A percentile compares a stretch with the other conserved stretches of the same genome.
Evolutionary conservation across 2,888 invertebrate genomes (phyloP).

Genomic region (Dichetophora obliterata): DNA sequence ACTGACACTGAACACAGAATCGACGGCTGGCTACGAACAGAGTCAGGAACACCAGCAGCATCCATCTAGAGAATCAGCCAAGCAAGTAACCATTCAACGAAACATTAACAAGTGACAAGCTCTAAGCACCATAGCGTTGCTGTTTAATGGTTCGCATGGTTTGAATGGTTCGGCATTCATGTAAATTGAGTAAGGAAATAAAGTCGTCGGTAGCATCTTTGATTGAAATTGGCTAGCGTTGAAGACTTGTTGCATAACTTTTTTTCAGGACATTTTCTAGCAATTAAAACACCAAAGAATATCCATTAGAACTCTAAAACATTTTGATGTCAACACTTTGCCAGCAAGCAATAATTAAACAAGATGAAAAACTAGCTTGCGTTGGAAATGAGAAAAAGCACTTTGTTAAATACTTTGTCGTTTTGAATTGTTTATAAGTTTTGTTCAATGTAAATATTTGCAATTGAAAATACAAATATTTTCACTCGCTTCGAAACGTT

Average conservation of each 20-base stretch:
- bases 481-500: too few relatives aligned
- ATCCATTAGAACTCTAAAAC: background rate
- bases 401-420: too few relatives aligned
- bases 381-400: too few relatives aligned
- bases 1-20: background rate
- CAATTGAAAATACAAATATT: too few relatives aligned
- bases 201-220: constrained; percentile 14
- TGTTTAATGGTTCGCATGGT: constrained; percentile 24
- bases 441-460: too few relatives aligned
- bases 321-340: too few relatives aligned
- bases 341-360: too few relatives aligned
- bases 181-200: constrained; percentile 11
- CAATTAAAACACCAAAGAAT: background rate
- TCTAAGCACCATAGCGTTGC: constrained; percentile 5
- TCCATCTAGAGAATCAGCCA: background rate
- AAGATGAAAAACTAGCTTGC: too few relatives aligned
- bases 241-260: constrained; percentile 20
- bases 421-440: too few relatives aligned
- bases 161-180: constrained; percentile 9
- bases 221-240: background rate
- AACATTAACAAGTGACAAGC: constrained; percentile 24
- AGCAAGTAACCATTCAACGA: constrained; percentile 24
- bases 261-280: background rate
- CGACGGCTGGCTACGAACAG: background rate
- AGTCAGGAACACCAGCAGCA: background rate